Conservation (phyloP, 1,140 invertebrate genomes). For the Bombus balteatus region DNA sequence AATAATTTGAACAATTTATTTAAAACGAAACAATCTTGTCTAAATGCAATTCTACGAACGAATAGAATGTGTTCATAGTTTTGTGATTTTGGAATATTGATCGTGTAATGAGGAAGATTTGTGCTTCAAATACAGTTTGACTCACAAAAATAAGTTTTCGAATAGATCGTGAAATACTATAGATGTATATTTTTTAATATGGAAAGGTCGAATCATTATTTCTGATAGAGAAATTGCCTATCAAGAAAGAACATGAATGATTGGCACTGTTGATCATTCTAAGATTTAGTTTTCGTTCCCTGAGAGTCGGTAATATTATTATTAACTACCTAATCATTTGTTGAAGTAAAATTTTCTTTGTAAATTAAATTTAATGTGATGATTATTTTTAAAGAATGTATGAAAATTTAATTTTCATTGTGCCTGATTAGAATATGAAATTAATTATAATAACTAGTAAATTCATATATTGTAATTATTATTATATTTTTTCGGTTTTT, state of each 20-base stretch:
- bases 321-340: background rate
- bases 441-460: background rate
- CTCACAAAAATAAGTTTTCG: background rate
- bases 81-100: conserved; percentile 40
- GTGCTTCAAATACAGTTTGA: background rate
- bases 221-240: background rate
- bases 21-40: background rate
- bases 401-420: background rate
- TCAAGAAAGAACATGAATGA: background rate
- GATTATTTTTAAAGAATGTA: background rate
- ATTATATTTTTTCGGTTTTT: background rate
- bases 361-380: background rate
- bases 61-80: background rate
- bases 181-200: background rate
- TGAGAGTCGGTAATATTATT: conserved; percentile 1
- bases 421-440: no score
- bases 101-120: conserved; percentile 28
- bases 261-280: background rate
- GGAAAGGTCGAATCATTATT: background rate
- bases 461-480: background rate
- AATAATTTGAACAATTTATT: background rate
- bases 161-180: background rate
- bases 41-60: no score
- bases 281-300: background rate
- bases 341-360: background rate